Percentiles rank a stretch among this genome's conserved stretches.
Conservation (phyloP, 1,140 invertebrate genomes). For the Nephila pilipes region DNA sequence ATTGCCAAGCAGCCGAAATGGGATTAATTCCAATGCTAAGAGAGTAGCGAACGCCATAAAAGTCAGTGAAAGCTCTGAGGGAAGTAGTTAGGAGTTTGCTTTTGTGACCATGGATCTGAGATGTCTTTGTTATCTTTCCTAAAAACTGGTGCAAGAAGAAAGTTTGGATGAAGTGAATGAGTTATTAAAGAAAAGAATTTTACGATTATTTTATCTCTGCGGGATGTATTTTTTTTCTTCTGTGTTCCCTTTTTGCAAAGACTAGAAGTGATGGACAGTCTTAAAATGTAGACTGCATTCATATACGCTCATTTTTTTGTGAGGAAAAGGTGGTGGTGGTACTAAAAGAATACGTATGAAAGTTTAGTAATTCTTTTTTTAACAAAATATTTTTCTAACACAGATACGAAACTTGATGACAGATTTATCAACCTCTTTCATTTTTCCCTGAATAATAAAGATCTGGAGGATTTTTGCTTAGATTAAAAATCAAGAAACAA, state of each 20-base stretch:
- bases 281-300: too few species aligned
- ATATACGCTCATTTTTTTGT: too few species aligned
- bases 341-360: too few species aligned
- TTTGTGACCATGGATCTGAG: neutral
- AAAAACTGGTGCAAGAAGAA: neutral
- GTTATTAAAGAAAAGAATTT: neutral
- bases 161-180: neutral
- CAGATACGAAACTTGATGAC: too few species aligned
- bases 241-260: neutral
- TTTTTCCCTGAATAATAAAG: too few species aligned
- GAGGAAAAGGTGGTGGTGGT: too few species aligned
- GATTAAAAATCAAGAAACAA: too few species aligned
- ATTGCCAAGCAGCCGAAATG: constrained; percentile 2
- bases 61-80: neutral
- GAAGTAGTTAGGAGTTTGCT: neutral
- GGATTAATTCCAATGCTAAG: constrained; percentile 30
- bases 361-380: too few species aligned
- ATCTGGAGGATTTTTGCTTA: too few species aligned
- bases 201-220: constrained; percentile 2
- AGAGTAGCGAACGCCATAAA: constrained; percentile 6
- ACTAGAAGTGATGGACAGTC: too few species aligned
- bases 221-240: neutral
- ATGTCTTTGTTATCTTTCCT: constrained; percentile 24
- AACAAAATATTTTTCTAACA: too few species aligned
- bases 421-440: too few species aligned